These are phyloP conservation scores for Nezara viridula DNA, from an alignment of 2,888 invertebrate species.

Conservation along the genomic window DNA sequence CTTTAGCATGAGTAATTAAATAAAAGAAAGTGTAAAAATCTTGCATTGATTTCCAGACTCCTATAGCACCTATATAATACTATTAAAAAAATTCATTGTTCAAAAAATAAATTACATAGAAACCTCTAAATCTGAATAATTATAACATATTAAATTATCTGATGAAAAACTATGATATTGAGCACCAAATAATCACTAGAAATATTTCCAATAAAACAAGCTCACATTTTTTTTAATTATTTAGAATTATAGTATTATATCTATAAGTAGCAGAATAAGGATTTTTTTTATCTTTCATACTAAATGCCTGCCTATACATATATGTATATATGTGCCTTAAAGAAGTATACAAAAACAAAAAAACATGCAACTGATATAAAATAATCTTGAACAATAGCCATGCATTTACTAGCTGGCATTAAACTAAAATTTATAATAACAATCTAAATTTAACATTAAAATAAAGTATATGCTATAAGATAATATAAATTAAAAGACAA, in stretches of 20 bases:
- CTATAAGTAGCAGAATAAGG: neutral
- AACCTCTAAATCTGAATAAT: neutral
- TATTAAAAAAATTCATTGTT: neutral
- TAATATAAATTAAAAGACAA: neutral
- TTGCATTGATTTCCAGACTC: neutral
- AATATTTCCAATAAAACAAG: neutral
- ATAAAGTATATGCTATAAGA: neutral
- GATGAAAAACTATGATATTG: neutral
- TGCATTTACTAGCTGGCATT: slow-evolving; percentile 9
- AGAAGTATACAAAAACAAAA: neutral
- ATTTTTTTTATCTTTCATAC: neutral
- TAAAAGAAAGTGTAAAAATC: neutral
- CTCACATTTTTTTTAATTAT: neutral
- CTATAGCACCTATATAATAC: neutral
- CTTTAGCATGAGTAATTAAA: neutral
- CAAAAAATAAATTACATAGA: neutral
- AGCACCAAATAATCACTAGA: neutral
- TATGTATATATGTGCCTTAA: too few relatives aligned
- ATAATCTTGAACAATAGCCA: neutral
- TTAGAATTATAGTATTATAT: neutral
- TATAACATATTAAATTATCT: too few relatives aligned
- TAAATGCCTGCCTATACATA: neutral
- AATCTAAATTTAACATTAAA: neutral
- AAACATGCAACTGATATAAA: neutral
- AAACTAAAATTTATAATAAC: neutral